Percentiles rank a stretch among this genome's conserved stretches.
These are phyloP conservation scores for Smithornis capensis DNA, from an alignment of 2,113 vertebrate species.

Conservation along the genomic window DNA sequence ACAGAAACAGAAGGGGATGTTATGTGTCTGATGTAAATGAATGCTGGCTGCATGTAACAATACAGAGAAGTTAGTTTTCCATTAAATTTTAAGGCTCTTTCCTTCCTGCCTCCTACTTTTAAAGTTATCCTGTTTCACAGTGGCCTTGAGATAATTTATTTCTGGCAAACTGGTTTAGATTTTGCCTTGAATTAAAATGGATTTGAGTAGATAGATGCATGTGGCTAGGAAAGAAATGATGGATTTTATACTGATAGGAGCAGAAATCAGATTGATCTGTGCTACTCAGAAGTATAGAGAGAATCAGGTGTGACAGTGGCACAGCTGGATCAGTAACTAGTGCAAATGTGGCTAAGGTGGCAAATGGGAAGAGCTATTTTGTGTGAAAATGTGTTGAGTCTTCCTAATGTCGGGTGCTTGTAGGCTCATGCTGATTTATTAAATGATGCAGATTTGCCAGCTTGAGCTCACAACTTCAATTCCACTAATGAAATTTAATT, in stretches of 20 bases:
- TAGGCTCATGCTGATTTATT: not conserved
- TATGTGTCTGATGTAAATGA: not conserved
- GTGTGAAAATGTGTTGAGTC: not conserved
- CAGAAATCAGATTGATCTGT: not conserved
- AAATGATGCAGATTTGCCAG: not conserved
- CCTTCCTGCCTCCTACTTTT: not conserved
- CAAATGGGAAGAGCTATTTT: not conserved
- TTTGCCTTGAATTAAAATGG: not conserved
- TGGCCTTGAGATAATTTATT: not conserved
- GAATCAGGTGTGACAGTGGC: not conserved
- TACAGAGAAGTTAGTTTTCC: not conserved
- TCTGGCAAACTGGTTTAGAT: not conserved
- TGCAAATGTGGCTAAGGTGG: not conserved
- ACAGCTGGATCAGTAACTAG: not conserved
- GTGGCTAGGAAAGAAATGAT: not conserved
- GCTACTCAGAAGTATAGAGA: not conserved
- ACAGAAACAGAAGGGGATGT: not conserved
- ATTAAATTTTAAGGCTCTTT: not conserved
- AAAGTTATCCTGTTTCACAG: not conserved
- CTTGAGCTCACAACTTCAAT: conserved; percentile 21
- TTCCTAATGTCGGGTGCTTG: not conserved
- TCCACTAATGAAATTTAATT: conserved; percentile 31
- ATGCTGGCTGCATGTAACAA: not conserved
- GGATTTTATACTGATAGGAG: not conserved
- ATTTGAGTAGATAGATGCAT: not conserved